Evolutionary conservation across 2,797 vertebrate species (phyloP).

Genomic region (Sebastes nivosus): DNA sequence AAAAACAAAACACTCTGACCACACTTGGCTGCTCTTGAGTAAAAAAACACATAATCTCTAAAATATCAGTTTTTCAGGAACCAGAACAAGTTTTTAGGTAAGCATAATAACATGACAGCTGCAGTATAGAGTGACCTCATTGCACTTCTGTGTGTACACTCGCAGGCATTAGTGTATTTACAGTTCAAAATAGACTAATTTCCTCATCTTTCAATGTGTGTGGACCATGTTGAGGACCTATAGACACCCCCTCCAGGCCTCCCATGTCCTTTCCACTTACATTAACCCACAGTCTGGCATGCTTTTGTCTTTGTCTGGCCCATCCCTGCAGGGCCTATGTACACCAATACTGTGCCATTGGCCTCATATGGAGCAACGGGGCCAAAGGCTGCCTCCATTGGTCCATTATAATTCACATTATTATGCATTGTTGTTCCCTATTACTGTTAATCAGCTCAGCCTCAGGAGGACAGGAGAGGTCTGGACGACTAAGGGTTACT

Average conservation of each 20-base stretch:
- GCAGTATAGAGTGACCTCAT: conserved; percentile 25
- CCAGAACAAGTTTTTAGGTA: conserved; percentile 16
- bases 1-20: conserved; percentile 24
- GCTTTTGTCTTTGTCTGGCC: conserved; percentile 56
- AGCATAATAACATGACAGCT: not conserved
- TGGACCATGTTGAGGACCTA: not conserved
- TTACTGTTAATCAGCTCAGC: conserved; percentile 72
- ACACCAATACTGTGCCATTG: conserved; percentile 33
- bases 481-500: conserved; percentile 25
- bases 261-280: conserved; percentile 55
- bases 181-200: conserved; percentile 32
- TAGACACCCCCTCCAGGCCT: conserved; percentile 29
- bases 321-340: conserved; percentile 46
- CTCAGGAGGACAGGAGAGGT: conserved; percentile 23
- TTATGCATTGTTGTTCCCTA: conserved; percentile 69
- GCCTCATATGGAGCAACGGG: conserved; percentile 40
- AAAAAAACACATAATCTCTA: conserved; percentile 25
- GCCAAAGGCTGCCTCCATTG: conserved; percentile 52
- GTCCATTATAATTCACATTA: conserved; percentile 74
- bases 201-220: conserved; percentile 21
- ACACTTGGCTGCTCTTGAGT: conserved; percentile 16
- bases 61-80: conserved; percentile 12
- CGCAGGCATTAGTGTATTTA: conserved; percentile 15
- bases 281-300: conserved; percentile 54
- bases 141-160: conserved; percentile 19